These are phyloP conservation scores for Zoanthus solanderi DNA, from an alignment of 92 coral and sea anemone genomes.

Conservation along the genomic window DNA sequence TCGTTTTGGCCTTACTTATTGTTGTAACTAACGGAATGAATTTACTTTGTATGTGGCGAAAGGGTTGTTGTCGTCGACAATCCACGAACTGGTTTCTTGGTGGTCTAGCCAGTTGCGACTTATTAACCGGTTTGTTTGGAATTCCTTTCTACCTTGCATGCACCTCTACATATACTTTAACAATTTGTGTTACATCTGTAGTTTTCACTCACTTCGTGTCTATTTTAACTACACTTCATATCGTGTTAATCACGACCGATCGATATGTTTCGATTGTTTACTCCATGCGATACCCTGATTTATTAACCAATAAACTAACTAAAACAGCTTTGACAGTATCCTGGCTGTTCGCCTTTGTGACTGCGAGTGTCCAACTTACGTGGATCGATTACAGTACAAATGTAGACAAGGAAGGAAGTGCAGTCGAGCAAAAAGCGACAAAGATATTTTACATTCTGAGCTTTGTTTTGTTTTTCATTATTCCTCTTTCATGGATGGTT, in stretches of 20 bases:
- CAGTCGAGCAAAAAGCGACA: background rate
- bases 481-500: conserved; percentile 22
- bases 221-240: conserved; percentile 11
- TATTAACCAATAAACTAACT: conserved; percentile 13
- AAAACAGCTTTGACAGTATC: background rate
- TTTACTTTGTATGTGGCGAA: conserved; percentile 3
- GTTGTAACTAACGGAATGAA: conserved; percentile 26
- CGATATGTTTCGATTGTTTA: conserved; percentile 19
- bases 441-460: background rate
- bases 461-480: background rate
- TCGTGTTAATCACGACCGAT: conserved; percentile 23
- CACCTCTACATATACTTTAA: background rate
- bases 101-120: conserved; percentile 25
- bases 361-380: background rate
- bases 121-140: conserved; percentile 18
- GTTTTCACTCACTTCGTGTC: conserved; percentile 2
- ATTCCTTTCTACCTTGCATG: conserved; percentile 17
- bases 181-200: background rate
- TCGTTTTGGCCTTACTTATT: background rate
- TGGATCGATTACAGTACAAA: conserved; percentile 19
- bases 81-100: conserved; percentile 25
- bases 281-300: conserved; percentile 29
- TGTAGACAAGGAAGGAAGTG: background rate
- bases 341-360: background rate
- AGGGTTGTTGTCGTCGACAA: background rate